phyloP scores from a whole-genome alignment of 2,113 vertebrate genomes.

The Athene cunicularia region DNA sequence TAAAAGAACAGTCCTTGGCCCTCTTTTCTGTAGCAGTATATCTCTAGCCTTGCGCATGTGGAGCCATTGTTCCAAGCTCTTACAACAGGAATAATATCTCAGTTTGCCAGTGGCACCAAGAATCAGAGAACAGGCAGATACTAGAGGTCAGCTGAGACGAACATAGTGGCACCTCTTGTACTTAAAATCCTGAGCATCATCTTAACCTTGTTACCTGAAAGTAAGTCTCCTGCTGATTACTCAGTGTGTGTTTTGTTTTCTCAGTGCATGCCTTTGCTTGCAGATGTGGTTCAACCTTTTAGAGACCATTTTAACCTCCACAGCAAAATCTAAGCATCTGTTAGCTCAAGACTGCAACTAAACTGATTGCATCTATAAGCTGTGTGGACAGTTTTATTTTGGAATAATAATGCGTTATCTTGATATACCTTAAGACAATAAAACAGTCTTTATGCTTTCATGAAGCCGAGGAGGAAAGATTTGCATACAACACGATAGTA shows the following conservation, averaged over 20 bases:
- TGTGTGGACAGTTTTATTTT: slow-evolving; percentile 54
- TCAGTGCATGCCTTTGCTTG: neutral
- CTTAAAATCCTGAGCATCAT: neutral
- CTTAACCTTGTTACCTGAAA: neutral
- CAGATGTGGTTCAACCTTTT: neutral
- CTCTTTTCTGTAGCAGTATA: neutral
- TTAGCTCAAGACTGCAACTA: slow-evolving; percentile 19
- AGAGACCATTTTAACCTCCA: slow-evolving; percentile 25
- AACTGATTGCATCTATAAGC: slow-evolving; percentile 54
- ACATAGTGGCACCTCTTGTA: neutral
- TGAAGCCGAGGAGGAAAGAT: slow-evolving; percentile 27
- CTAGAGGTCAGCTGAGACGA: neutral
- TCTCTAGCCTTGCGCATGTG: neutral
- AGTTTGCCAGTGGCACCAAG: neutral
- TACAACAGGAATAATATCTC: neutral
- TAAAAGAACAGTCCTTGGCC: neutral
- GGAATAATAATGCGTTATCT: slow-evolving; percentile 54
- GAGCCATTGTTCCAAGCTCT: neutral
- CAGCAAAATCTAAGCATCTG: slow-evolving; percentile 39
- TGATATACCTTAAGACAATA: slow-evolving; percentile 58
- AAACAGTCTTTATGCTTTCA: slow-evolving; percentile 26
- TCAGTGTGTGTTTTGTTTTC: neutral
- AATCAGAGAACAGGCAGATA: neutral
- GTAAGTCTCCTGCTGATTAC: neutral
- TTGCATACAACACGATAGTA: slow-evolving; percentile 29